Evolutionary conservation across 2,797 vertebrate genomes (phyloP).

Genomic region (Ispidina picta): DNA sequence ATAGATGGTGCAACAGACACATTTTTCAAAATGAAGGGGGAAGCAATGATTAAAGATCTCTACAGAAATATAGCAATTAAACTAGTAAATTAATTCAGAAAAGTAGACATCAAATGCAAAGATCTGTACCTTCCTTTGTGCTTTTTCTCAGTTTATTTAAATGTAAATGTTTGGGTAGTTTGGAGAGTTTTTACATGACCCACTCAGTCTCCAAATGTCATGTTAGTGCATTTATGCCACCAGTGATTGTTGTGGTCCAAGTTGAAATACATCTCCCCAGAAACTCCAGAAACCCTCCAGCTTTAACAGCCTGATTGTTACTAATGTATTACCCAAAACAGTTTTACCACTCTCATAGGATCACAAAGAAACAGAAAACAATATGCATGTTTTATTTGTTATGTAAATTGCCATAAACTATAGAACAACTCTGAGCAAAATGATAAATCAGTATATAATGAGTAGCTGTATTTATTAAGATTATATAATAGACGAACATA

Average conservation of each 20-base stretch:
- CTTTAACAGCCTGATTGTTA: conserved; percentile 37
- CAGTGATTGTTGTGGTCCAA: conserved; percentile 1
- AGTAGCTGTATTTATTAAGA: conserved; percentile 36
- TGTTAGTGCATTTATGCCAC: conserved; percentile 12
- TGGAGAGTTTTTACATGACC: conserved; percentile 52
- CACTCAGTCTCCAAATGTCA: conserved; percentile 41
- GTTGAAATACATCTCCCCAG: conserved; percentile 33
- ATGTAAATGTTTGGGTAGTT: conserved; percentile 11
- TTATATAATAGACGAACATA: neutral
- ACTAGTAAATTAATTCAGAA: neutral
- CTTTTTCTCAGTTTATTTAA: neutral
- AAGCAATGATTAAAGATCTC: neutral
- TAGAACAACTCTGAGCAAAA: neutral
- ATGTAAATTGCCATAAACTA: conserved; percentile 21
- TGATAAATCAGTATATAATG: conserved; percentile 39
- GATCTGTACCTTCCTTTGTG: neutral
- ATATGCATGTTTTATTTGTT: conserved; percentile 8
- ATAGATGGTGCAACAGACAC: neutral
- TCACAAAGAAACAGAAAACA: conserved; percentile 19
- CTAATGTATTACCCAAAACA: conserved; percentile 35
- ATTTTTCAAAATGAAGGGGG: neutral
- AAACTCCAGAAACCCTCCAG: conserved; percentile 40
- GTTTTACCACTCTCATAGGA: neutral
- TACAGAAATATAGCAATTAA: neutral
- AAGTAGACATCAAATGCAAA: neutral